Evolutionary conservation across 2,797 vertebrate species (phyloP).

Genomic region (Sphenopsis melanotis): DNA sequence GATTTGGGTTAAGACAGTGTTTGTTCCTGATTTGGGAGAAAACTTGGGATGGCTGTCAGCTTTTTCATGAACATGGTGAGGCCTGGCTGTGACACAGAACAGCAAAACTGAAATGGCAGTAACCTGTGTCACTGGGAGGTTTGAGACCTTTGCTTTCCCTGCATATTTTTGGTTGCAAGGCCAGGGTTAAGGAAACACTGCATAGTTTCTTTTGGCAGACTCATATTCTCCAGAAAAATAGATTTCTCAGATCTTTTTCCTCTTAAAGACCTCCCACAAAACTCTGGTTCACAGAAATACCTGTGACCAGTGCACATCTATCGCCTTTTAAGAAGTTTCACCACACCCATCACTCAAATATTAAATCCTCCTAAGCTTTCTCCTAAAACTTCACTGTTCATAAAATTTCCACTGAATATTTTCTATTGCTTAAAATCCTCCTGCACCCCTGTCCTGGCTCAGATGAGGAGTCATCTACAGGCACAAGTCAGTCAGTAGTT

Average conservation of each 20-base stretch:
- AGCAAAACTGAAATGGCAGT: background rate
- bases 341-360: background rate
- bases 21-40: background rate
- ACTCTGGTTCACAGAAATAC: background rate
- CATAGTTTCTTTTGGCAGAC: background rate
- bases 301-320: background rate
- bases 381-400: background rate
- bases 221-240: background rate
- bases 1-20: background rate
- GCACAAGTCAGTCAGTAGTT: background rate
- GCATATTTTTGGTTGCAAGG: background rate
- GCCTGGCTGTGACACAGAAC: background rate
- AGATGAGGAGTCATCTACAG: background rate
- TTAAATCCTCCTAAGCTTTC: background rate
- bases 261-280: background rate
- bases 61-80: background rate
- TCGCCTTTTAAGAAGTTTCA: background rate
- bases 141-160: background rate
- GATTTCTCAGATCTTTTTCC: background rate
- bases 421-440: background rate
- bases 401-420: background rate
- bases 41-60: background rate
- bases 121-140: background rate
- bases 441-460: background rate
- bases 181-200: background rate